Evolutionary conservation across 2,888 invertebrate genomes (phyloP).

Genomic region (Orthosia gracilis): DNA sequence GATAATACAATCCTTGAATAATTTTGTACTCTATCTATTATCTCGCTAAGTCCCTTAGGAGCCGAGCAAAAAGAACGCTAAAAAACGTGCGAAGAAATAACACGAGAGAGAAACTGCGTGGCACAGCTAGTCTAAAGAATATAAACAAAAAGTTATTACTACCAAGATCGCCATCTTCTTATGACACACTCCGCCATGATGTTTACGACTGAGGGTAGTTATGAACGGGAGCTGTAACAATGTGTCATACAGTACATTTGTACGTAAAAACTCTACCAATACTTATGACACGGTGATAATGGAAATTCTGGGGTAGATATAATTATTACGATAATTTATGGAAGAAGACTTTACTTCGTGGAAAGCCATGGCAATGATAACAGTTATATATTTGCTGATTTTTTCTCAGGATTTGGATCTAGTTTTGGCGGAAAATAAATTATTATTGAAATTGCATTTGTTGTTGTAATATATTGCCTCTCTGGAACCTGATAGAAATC

Average conservation of each 20-base stretch:
- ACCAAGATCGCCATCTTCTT: slow-evolving; percentile 32
- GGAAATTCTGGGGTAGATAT: not conserved
- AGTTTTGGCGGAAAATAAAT: no score
- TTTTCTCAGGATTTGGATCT: no score
- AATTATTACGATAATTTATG: not conserved
- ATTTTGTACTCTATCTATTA: no score
- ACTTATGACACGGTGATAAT: slow-evolving; percentile 13
- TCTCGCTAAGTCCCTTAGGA: no score
- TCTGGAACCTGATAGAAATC: no score
- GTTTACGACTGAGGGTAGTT: slow-evolving; percentile 56
- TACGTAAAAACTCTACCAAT: slow-evolving; percentile 47
- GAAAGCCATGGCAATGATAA: not conserved
- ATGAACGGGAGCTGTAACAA: slow-evolving; percentile 57
- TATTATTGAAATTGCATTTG: no score
- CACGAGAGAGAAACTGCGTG: no score
- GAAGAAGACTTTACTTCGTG: not conserved
- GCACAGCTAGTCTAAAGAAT: not conserved
- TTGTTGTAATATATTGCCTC: no score
- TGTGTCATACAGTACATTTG: slow-evolving; percentile 57
- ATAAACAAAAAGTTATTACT: slow-evolving; percentile 11
- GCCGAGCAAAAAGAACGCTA: no score
- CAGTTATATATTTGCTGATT: not conserved
- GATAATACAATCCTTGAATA: no score
- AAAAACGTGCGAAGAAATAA: no score
- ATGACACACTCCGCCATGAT: slow-evolving; percentile 11